Evolutionary conservation across 2,888 invertebrate genomes (phyloP), one percentile per base, ranked within the genome.

Genomic region (Spodoptera exigua): DNA sequence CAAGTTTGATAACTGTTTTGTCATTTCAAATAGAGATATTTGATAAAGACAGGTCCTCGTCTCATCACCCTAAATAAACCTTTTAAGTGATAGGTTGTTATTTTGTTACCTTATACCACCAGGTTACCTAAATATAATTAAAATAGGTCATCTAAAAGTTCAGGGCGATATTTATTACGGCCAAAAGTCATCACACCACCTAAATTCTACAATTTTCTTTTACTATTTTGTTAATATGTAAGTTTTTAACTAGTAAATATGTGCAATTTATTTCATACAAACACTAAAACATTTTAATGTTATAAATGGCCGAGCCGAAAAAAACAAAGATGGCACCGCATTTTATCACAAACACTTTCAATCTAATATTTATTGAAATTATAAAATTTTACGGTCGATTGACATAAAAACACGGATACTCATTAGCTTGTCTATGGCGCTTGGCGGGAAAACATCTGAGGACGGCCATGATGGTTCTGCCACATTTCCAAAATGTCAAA

Each of bases 381-480:
- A 49, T 56, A 45, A 40, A 61, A 57, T 62, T 72, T 75, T 66
- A 72, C 76, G 62, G 66, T 56, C 62, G 54, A 55, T 48, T 61
- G 64, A 71, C 58, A 68, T 68, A 53, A 68, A 74, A 74, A 64
- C 58, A 54, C 56, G 61, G 49, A 61, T 61, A 68, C 72, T 68
- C 58, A 43, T 68, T 67, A 62, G 32, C 51, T 66, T 53, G 54
- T 63, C 72, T 58, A 52, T 70, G 40, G 51, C 34, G 44, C 40
- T 48, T 56, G 53, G 67, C 70, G 72, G 69, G 64, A 63, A 60
- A 71, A 72, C 57, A 57, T 72, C 64, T 58, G 41, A 70, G 36
- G 46, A 10, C 16, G 45, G 51, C 54, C 55, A 62, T 66, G 70
- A 75, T 74, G 77, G 7, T 27, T 27, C 9, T 27, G 27, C 5